Evolutionary conservation across 2,797 vertebrate species (phyloP), one percentile per base, ranked within the genome.

Genomic region (Acipenser ruthenus): DNA sequence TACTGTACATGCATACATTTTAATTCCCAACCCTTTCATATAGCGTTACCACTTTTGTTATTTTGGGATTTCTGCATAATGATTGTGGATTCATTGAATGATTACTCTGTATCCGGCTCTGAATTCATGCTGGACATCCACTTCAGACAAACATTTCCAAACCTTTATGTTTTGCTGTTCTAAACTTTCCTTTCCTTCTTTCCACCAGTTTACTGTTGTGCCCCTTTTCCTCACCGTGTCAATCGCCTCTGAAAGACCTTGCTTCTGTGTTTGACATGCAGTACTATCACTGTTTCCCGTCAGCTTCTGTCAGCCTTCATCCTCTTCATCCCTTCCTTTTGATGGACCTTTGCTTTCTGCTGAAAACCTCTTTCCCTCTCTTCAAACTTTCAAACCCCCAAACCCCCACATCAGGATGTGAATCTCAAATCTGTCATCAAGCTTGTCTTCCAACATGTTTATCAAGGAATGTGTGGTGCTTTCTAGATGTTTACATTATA

Each of bases 241-340:
- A 93, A 90, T 87, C 88, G 79, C 78, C 80, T 87, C 83, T 96
- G 92, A 98, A n/a, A 85, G 87, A 84, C 67, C 71, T 78, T 79
- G 73, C 79, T 75, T 79, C 82, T 75, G 73, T 79, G 23, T 79
- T 74, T 73, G 80, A 83, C 75, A 78, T 86, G 77, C 80, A 70
- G 60, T 70, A 74, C 18, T 74, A 81, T 72, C 76, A 50, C 62
- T 77, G 79, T 67, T 23, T 76, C 74, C 78, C 60, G 50, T 77
- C 81, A 80, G 56, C 78, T 71, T 83, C 81, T 79, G 70, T 82
- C 76, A 50, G 65, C 73, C 72, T 65, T 73, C 60, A 67, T 75
- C 77, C 68, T 76, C 78, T 81, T 76, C 71, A 70, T 69, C 68
- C 69, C 76, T 66, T 70, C 49, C 59, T 75, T 70, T 69, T 71